phyloP scores from a whole-genome alignment of 2,113 vertebrate genomes.

The Phodopus roborovskii region DNA sequence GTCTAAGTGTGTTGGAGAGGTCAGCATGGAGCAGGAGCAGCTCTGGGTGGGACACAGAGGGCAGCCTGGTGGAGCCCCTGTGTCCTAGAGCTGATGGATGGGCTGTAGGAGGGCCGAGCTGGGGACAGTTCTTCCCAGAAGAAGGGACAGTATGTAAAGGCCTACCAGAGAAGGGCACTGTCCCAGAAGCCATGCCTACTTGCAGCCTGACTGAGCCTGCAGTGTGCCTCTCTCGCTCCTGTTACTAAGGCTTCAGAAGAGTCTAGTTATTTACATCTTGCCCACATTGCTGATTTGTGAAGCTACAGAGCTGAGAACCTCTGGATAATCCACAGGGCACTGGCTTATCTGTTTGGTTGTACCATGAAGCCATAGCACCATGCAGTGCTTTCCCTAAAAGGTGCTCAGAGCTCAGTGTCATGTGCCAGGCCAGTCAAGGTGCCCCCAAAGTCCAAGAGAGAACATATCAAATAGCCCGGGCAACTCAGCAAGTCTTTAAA shows the following conservation, averaged over 20 bases:
- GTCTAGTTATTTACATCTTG: not conserved
- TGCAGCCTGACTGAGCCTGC: not conserved
- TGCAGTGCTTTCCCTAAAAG: not conserved
- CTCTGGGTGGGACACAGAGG: not conserved
- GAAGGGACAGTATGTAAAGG: not conserved
- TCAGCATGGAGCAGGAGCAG: not conserved
- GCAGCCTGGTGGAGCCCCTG: not conserved
- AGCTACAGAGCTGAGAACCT: not conserved
- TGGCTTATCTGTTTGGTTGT: not conserved
- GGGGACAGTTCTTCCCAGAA: not conserved
- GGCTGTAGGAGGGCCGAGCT: not conserved
- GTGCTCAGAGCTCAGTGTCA: not conserved
- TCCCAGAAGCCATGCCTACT: not conserved
- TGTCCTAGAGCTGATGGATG: not conserved
- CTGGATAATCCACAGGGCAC: not conserved
- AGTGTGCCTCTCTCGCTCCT: not conserved
- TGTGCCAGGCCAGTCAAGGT: not conserved
- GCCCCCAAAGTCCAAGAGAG: not conserved
- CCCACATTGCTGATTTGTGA: not conserved
- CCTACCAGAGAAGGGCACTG: not conserved
- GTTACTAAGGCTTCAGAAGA: not conserved
- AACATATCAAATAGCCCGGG: not conserved
- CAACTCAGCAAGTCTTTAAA: not conserved
- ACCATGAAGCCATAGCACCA: not conserved
- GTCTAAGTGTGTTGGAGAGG: not conserved